phyloP scores from a whole-genome alignment of 2,797 vertebrate species.

The Diplodus puntazzo region DNA sequence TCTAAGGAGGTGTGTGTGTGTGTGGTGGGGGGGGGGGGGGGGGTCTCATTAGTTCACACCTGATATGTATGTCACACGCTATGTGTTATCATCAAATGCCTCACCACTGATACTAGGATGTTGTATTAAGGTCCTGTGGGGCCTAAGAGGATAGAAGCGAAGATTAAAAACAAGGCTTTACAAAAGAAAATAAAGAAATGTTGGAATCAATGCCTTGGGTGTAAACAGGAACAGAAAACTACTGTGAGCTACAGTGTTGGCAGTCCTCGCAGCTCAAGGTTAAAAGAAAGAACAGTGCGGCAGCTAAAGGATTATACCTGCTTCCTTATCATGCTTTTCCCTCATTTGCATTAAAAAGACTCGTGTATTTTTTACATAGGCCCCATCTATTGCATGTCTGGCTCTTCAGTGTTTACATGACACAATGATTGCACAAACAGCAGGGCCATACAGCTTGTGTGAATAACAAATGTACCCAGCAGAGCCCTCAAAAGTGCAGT shows the following conservation, averaged over 20 bases:
- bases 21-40: no score
- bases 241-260: background rate
- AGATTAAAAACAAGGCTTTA: conserved; percentile 30
- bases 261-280: conserved; percentile 23
- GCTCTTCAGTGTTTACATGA: conserved; percentile 40
- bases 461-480: conserved; percentile 61
- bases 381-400: background rate
- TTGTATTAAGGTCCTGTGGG: conserved; percentile 13
- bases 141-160: conserved; percentile 10
- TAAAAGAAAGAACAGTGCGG: conserved; percentile 25
- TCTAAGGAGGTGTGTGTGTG: background rate
- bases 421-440: conserved; percentile 53
- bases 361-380: background rate
- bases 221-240: background rate
- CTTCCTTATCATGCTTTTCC: background rate
- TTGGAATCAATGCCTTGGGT: conserved; percentile 1
- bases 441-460: conserved; percentile 23
- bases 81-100: background rate
- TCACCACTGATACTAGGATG: background rate
- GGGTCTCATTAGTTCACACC: conserved; percentile 10
- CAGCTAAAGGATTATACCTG: background rate
- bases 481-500: conserved; percentile 62
- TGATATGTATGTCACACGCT: background rate
- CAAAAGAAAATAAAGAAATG: conserved; percentile 1
- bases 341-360: conserved; percentile 39